These are phyloP conservation scores for Fistularia commersonii DNA, from an alignment of 2,797 vertebrate species.

Conservation along the genomic window DNA sequence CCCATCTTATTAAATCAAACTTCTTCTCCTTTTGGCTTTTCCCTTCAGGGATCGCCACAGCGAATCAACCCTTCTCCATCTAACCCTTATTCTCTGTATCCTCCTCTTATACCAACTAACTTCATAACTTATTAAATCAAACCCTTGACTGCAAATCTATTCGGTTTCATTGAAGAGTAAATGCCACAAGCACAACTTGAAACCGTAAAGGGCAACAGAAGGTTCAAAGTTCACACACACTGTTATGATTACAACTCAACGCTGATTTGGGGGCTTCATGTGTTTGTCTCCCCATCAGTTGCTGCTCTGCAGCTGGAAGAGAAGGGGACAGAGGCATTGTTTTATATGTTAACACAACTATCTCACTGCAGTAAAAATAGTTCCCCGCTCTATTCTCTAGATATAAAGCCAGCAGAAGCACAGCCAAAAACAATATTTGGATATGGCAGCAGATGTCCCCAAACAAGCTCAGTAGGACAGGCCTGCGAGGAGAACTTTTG, in stretches of 20 bases:
- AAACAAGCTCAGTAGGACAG: slow-evolving; percentile 61
- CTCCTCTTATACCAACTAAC: no score
- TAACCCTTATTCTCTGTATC: no score
- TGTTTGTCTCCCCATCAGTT: slow-evolving; percentile 21
- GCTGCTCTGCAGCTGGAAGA: slow-evolving; percentile 58
- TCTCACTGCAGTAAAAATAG: slow-evolving; percentile 71
- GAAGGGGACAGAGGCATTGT: slow-evolving; percentile 60
- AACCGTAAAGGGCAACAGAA: slow-evolving; percentile 9
- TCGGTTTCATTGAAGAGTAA: neutral
- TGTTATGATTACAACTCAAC: slow-evolving; percentile 16
- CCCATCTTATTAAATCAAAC: no score
- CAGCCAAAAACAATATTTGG: slow-evolving; percentile 76
- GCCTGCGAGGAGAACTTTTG: slow-evolving; percentile 54
- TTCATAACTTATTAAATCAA: no score
- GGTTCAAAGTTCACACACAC: slow-evolving; percentile 24
- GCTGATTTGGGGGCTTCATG: slow-evolving; percentile 13
- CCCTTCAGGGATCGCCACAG: no score
- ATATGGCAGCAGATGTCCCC: slow-evolving; percentile 74
- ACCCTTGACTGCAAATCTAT: no score
- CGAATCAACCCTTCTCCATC: no score
- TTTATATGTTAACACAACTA: slow-evolving; percentile 65
- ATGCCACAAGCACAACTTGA: neutral
- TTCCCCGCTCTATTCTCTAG: slow-evolving; percentile 57
- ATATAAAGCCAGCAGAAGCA: slow-evolving; percentile 45
- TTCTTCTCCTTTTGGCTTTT: no score